Base-by-base conservation (phyloP, 2,797 vertebrate genomes). In the Coregonus suidteri region DNA sequence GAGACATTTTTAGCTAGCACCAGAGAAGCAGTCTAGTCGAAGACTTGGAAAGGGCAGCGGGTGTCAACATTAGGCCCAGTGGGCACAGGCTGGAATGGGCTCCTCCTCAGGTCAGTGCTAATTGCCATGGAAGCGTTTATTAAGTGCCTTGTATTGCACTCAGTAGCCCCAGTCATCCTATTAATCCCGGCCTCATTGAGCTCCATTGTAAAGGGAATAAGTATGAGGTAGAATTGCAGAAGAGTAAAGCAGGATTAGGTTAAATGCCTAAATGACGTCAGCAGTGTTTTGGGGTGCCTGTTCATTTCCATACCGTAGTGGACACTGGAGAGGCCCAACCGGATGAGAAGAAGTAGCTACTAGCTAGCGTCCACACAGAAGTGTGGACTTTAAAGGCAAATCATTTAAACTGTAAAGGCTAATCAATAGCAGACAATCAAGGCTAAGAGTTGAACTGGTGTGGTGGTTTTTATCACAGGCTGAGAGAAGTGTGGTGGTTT, bases 401-500 rank as follows among this genome's bases (percentile, higher is more conserved):
- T 25, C 41, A 68, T 71, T 54, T 68, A 15, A 54, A 56, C 31
- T 47, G 35, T 11, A 9, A 31, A 37, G 15, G 20, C 54, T 41
- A 47, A 76, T 69, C 67, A 25, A 76, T 62, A 70, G 31, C 67
- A 76, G 67, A 54, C n/a, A n/a, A 41, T 70, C 68, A 47, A 47
- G 41, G 41, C 41, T 11, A 9, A 47, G 41, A 47, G 41, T 41
- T 65, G 74, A 31, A 15, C 16, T 20, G 47, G 11, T 6, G 62
- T n/a, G 18, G 73, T 35, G 18, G 18, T 20, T 41, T 34, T 34
- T 34, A 34, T 34, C 31, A 34, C 31, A 34, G 31, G 31, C 66
- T 35, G 31, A 59, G 31, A 15, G 59, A 25, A 47, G 11, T 6
- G 62, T n/a, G 18, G 56, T 35, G 18, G 18, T 20, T 41, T 47